phyloP scores from a whole-genome alignment of 2,113 vertebrate genomes.

The Carassius carassius region DNA sequence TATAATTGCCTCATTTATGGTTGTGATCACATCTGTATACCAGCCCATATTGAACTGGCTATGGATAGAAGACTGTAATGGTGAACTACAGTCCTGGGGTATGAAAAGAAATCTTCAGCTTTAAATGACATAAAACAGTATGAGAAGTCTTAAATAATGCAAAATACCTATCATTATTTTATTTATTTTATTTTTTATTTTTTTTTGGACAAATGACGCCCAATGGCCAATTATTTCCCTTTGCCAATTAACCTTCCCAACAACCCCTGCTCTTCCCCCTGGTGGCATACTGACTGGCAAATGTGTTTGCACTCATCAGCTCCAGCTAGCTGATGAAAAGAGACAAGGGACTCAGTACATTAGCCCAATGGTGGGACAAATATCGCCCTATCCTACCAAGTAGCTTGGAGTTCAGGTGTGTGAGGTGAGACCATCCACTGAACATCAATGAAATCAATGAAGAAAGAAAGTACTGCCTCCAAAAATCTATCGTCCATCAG shows the following conservation, averaged over 20 bases:
- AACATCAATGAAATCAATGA: constrained; percentile 4
- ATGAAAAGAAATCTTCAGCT: not conserved
- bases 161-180: constrained; percentile 68
- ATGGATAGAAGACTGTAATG: not conserved
- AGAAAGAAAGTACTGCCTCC: not conserved
- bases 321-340: constrained; percentile 68
- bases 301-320: constrained; percentile 68
- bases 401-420: constrained; percentile 7
- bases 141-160: constrained; percentile 27
- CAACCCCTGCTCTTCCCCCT: constrained; percentile 55
- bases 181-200: constrained; percentile 7
- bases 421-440: not conserved
- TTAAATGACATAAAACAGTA: constrained; percentile 9
- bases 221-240: constrained; percentile 76
- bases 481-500: not conserved
- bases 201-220: constrained; percentile 73
- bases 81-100: constrained; percentile 2
- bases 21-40: not conserved
- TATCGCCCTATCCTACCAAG: constrained; percentile 53
- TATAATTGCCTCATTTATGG: not conserved
- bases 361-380: constrained; percentile 49
- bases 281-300: constrained; percentile 65
- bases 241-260: constrained; percentile 76
- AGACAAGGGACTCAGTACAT: constrained; percentile 62
- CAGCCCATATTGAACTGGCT: not conserved